These are phyloP conservation scores for Scolopax rusticola DNA, from an alignment of 2,797 vertebrate species.

Conservation along the genomic window DNA sequence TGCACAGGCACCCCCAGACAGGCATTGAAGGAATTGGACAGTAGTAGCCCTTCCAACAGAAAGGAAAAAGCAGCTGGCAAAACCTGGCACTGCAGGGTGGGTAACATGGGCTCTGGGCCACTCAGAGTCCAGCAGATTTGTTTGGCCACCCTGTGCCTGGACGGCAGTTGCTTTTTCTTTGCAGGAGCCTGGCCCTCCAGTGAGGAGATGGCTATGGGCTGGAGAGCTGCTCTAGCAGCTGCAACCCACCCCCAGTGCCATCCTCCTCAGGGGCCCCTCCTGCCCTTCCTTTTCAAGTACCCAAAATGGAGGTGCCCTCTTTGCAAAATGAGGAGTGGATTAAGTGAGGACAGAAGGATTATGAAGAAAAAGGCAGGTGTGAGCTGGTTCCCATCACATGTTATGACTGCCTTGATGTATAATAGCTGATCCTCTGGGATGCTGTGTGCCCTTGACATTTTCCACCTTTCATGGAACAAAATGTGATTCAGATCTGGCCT, in stretches of 20 bases:
- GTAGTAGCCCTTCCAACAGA: neutral
- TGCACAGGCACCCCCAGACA: accelerated
- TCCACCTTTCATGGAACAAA: neutral
- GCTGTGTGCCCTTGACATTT: neutral
- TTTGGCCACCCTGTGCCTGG: neutral
- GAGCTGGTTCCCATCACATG: neutral
- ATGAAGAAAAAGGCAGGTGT: neutral
- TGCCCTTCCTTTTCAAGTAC: neutral
- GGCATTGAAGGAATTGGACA: neutral
- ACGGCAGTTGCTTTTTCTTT: neutral
- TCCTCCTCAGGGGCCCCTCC: neutral
- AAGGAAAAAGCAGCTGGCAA: neutral
- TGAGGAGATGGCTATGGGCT: neutral
- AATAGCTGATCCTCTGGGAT: neutral
- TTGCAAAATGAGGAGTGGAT: neutral
- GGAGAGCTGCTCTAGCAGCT: neutral
- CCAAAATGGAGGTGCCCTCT: neutral
- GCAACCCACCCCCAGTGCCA: neutral
- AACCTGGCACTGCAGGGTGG: neutral
- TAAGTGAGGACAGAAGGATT: neutral
- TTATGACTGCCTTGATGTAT: neutral
- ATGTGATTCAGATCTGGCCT: neutral
- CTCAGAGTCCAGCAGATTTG: neutral
- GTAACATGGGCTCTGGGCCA: neutral
- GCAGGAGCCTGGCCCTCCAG: neutral